Conservation (phyloP, 2,888 invertebrate genomes). For the Meiosimyza decipiens region DNA sequence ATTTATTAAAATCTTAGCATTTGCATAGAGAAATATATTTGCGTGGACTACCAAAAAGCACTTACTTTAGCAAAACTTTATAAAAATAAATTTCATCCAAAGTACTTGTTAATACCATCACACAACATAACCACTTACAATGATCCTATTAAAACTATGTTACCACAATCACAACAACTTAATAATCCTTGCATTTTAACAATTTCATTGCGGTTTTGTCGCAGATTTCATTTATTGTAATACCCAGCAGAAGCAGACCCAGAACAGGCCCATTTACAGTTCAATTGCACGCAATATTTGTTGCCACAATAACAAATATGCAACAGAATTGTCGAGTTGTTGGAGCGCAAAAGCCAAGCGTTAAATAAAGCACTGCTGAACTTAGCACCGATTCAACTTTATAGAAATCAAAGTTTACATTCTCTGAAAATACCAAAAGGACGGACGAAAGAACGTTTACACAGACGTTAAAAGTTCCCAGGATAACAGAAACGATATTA, state of each 20-base stretch:
- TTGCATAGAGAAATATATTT: no score
- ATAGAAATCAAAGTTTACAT: constrained; percentile 43
- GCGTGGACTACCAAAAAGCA: no score
- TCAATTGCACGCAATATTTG: constrained; percentile 39
- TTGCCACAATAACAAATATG: constrained; percentile 30
- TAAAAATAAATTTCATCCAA: no score
- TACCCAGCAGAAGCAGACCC: constrained; percentile 9
- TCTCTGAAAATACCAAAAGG: constrained; percentile 32
- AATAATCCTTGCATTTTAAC: constrained; percentile 25
- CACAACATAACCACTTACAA: no score
- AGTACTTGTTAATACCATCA: no score
- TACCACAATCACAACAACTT: constrained; percentile 12
- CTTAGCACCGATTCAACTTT: constrained; percentile 14
- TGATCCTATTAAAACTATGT: no score
- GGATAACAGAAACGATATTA: constrained; percentile 20
- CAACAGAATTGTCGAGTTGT: constrained; percentile 13
- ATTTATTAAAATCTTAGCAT: no score
- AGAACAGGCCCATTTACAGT: constrained; percentile 34
- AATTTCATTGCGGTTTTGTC: constrained; percentile 31
- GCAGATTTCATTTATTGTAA: constrained; percentile 39
- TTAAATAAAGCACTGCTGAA: background rate
- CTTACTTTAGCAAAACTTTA: no score
- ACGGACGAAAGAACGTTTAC: background rate
- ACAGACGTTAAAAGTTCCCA: background rate
- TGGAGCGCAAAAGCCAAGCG: background rate